Percentiles rank a stretch among this genome's conserved stretches.
These are phyloP conservation scores for Upupa epops DNA, from an alignment of 2,113 vertebrate species.

Conservation along the genomic window DNA sequence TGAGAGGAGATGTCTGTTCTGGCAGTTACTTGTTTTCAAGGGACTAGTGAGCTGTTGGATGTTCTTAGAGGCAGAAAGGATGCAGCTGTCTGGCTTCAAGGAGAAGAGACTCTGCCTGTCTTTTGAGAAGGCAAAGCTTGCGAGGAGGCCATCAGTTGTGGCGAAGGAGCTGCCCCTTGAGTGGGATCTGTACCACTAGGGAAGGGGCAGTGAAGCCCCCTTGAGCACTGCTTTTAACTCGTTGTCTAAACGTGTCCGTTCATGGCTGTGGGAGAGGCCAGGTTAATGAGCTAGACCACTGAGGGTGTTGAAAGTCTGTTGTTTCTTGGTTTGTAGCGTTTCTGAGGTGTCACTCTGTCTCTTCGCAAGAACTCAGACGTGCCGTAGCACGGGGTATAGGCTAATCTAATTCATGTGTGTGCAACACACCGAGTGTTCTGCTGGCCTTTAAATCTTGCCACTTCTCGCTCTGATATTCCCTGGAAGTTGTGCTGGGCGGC, in stretches of 20 bases:
- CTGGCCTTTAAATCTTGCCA: not conserved
- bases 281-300: not conserved
- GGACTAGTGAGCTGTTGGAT: not conserved
- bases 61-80: not conserved
- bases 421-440: no score
- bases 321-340: not conserved
- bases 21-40: not conserved
- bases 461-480: not conserved
- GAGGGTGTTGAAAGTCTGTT: not conserved
- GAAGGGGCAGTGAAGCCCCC: not conserved
- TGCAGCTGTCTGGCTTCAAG: not conserved
- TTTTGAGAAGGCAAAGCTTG: not conserved
- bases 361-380: not conserved
- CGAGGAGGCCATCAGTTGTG: not conserved
- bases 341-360: not conserved
- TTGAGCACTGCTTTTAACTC: not conserved
- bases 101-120: not conserved
- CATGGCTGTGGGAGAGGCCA: not conserved
- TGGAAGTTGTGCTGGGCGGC: not conserved
- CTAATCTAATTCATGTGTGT: not conserved
- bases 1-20: not conserved
- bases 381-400: not conserved
- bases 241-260: not conserved
- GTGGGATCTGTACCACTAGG: not conserved
- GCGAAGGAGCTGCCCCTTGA: not conserved